phyloP scores from a whole-genome alignment of 2,888 invertebrate species.

The Morpho deidamia region DNA sequence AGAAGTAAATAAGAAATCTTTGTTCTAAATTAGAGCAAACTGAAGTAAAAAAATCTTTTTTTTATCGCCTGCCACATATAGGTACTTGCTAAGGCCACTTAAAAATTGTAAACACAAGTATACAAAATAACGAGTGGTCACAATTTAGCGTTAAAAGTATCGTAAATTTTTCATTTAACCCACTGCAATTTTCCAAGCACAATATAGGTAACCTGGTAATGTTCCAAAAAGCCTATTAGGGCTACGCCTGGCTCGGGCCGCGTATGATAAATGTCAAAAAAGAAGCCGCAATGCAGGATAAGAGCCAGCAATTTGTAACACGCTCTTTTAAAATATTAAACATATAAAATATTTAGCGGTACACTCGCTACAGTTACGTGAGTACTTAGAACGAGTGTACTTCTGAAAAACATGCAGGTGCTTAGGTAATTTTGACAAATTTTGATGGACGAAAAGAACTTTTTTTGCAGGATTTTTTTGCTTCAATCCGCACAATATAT shows the following conservation, averaged over 20 bases:
- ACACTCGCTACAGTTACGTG: neutral
- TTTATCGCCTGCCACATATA: no score
- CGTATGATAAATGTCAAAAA: conserved; percentile 70
- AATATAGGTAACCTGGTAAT: conserved; percentile 52
- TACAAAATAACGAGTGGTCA: conserved; percentile 10
- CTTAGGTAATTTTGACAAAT: no score
- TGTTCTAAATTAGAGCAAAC: no score
- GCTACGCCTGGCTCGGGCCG: conserved; percentile 33
- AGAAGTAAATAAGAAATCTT: no score
- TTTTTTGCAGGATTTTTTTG: no score
- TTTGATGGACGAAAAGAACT: no score
- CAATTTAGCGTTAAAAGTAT: neutral
- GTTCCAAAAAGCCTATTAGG: conserved; percentile 71
- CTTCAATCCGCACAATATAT: no score
- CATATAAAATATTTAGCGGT: conserved; percentile 1
- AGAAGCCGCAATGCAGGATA: conserved; percentile 66
- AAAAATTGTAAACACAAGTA: neutral
- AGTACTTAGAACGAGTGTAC: neutral
- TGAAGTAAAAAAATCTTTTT: no score
- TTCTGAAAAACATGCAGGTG: no score
- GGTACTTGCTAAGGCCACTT: neutral
- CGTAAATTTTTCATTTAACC: conserved; percentile 19
- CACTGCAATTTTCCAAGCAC: conserved; percentile 18
- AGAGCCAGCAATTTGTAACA: conserved; percentile 34
- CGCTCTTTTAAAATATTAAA: conserved; percentile 12